Base-by-base conservation (phyloP, 2,113 vertebrate genomes). In the Peromyscus leucopus region DNA sequence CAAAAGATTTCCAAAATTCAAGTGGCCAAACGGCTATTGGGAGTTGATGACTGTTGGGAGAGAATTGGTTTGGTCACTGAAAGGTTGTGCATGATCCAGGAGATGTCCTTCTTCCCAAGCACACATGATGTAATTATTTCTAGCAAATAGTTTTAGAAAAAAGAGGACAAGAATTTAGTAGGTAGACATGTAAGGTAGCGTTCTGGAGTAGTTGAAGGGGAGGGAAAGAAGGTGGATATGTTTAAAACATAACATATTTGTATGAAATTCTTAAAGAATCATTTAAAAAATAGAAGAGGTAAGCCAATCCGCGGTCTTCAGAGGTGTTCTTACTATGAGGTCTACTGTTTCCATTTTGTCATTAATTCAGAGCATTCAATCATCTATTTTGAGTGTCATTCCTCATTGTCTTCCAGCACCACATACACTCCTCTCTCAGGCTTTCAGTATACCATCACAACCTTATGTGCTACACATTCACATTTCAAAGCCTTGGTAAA, bases 391-490 rank as follows among this genome's bases (percentile, higher is more conserved):
- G 7, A 75, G 17, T 42, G 36, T 31, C 39, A 16, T 36, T 31
- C 2, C 7, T 36, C 6, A 2, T 84, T 1, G 5, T 15, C 75
- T 55, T 7, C 22, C 16, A 33, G 16, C 19, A 51, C 1, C 2
- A 1, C 1, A 28, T 22, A n/a, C 5, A 15, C 28, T 46, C 0
- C 5, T 67, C 5, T 67, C 13, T 51, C 12, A 57, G 7, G 63
- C 13, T 16, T 24, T 46, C 19, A n/a, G 10, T 13, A 17, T 31
- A 57, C 36, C 28, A 36, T 63, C 11, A 42, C 24, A 2, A 17
- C 13, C 7, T 22, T 22, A 42, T 26, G 36, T 28, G 7, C 57
- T 61, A 21, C 12, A 63, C 16, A 7, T 42, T 42, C 11, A 28
- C 22, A 61, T 84, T 84, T 63, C 59, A 84, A 42, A 84, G 3